Evolutionary conservation across 2,888 invertebrate species (phyloP).

Genomic region (Tuberolachnus salignus): DNA sequence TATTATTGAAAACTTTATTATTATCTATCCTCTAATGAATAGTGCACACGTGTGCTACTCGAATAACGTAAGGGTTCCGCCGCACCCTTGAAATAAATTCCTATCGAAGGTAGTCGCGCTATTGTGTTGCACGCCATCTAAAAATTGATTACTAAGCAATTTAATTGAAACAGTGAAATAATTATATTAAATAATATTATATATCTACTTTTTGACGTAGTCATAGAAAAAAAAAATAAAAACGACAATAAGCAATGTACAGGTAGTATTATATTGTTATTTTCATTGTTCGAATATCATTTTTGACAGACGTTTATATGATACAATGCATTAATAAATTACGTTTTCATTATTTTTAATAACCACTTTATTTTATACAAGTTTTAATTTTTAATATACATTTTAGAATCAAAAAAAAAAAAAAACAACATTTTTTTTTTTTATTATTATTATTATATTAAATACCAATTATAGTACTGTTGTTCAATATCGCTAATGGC

Average conservation of each 20-base stretch:
- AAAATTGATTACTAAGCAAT: constrained; percentile 31
- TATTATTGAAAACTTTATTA: not conserved
- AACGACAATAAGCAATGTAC: not conserved
- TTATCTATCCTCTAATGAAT: constrained; percentile 25
- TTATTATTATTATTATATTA: no score
- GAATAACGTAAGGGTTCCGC: constrained; percentile 3
- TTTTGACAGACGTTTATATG: not conserved
- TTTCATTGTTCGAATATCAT: no score
- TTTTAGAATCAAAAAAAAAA: no score
- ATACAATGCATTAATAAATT: no score
- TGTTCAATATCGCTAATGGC: no score
- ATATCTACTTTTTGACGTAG: constrained; percentile 10
- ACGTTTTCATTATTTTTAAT: no score
- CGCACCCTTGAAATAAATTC: not conserved
- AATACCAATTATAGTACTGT: no score
- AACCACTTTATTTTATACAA: no score
- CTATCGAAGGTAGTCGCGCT: not conserved
- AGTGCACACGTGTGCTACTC: constrained; percentile 42
- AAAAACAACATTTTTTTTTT: no score
- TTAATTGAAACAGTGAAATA: constrained; percentile 6
- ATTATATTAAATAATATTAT: constrained; percentile 18
- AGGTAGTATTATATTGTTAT: no score
- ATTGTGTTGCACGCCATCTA: constrained; percentile 13
- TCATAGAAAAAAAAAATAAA: constrained; percentile 4
- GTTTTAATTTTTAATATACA: no score